A percentile compares a stretch with the other conserved stretches of the same genome.
These are phyloP conservation scores for Xenus cinereus DNA, from an alignment of 2,113 vertebrate species.

Conservation along the genomic window DNA sequence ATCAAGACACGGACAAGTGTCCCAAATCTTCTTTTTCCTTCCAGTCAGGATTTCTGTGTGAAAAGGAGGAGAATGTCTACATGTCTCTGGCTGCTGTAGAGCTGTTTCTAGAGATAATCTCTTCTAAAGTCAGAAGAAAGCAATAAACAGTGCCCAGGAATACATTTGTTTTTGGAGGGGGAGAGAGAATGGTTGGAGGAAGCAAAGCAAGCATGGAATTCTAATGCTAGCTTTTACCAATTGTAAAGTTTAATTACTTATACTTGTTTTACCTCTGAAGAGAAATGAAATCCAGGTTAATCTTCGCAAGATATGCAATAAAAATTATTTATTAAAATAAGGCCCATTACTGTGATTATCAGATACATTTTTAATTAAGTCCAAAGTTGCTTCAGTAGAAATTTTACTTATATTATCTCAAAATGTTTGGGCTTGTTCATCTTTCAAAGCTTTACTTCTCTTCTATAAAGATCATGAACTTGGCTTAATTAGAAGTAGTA, in stretches of 20 bases:
- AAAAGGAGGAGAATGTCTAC: not conserved
- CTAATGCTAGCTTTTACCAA: not conserved
- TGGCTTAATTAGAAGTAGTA: slow-evolving; percentile 62
- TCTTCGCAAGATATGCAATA: slow-evolving; percentile 4
- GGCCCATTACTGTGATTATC: slow-evolving; percentile 25
- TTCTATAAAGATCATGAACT: slow-evolving; percentile 46
- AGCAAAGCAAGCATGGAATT: not conserved
- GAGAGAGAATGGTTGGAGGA: not conserved
- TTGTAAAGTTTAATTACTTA: slow-evolving; percentile 36
- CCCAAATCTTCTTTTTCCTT: not conserved
- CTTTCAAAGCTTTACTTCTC: slow-evolving; percentile 33
- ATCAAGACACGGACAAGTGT: not conserved
- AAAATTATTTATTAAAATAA: slow-evolving; percentile 55
- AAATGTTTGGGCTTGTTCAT: slow-evolving; percentile 48
- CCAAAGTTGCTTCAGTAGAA: slow-evolving; percentile 12
- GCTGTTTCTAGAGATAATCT: not conserved
- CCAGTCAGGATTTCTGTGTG: not conserved
- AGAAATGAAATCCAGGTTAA: slow-evolving; percentile 32
- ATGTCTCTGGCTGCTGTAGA: not conserved
- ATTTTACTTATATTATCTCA: slow-evolving; percentile 47
- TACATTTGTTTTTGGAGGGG: rapidly evolving
- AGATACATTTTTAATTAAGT: slow-evolving; percentile 47
- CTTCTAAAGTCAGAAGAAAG: not conserved
- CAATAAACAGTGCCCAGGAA: not conserved
- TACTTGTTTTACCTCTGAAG: not conserved